Percentiles rank a stretch among this genome's conserved stretches.
These are phyloP conservation scores for Trachurus trachurus DNA, from an alignment of 2,797 vertebrate genomes.

Conservation along the genomic window DNA sequence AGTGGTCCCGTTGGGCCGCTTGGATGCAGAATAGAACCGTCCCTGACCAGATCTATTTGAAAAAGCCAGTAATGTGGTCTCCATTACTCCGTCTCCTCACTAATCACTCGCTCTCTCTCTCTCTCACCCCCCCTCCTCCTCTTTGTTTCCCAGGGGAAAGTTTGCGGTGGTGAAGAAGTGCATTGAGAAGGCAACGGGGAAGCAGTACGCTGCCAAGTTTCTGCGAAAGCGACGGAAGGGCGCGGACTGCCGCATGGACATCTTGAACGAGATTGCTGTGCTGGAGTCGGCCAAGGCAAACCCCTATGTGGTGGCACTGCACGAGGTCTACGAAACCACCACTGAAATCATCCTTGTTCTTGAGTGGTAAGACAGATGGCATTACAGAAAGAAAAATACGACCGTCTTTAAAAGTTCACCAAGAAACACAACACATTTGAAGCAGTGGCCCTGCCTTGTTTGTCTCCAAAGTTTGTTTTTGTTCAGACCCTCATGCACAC, in stretches of 20 bases:
- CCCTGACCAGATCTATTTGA: constrained; percentile 50
- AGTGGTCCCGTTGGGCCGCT: constrained; percentile 30
- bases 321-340: constrained; percentile 89
- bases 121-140: not conserved
- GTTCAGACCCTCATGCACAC: not conserved
- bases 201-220: constrained; percentile 90
- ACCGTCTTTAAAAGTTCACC: not conserved
- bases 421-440: not conserved
- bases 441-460: not conserved
- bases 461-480: constrained; percentile 15
- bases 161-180: constrained; percentile 92
- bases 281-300: constrained; percentile 88
- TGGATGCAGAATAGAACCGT: constrained; percentile 36
- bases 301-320: constrained; percentile 87
- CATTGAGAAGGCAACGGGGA: constrained; percentile 87
- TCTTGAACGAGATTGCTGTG: constrained; percentile 90
- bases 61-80: constrained; percentile 54
- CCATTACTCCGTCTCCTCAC: constrained; percentile 52
- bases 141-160: constrained; percentile 85
- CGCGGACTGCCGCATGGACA: constrained; percentile 87
- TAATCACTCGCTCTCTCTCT: constrained; percentile 37
- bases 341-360: constrained; percentile 89
- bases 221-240: constrained; percentile 89
- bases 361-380: constrained; percentile 85
- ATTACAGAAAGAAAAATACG: not conserved